Conservation (phyloP, 2,113 vertebrate species). For the Tenrec ecaudatus region DNA sequence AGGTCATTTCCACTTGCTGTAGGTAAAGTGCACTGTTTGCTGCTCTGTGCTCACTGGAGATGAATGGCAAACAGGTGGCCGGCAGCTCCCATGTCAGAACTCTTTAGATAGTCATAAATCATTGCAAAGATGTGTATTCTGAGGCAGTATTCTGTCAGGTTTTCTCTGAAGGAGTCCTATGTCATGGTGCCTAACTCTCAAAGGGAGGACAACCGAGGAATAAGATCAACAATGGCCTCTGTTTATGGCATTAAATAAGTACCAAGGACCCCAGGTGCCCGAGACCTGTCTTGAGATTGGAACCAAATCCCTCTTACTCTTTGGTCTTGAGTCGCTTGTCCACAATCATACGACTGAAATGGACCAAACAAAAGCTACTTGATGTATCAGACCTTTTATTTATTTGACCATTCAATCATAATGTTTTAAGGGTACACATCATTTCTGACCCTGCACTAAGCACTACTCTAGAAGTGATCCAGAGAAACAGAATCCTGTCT, state of each 20-base stretch:
- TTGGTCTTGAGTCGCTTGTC: background rate
- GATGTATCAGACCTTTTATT: background rate
- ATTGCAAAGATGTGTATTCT: background rate
- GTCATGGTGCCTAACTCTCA: background rate
- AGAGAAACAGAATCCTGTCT: background rate
- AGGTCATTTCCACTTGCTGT: conserved; percentile 14
- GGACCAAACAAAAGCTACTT: background rate
- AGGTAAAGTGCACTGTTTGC: background rate
- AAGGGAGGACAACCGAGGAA: background rate
- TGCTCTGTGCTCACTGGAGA: background rate
- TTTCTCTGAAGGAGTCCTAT: conserved; percentile 38
- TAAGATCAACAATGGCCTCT: background rate
- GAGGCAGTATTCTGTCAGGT: background rate
- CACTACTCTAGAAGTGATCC: background rate
- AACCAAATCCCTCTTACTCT: background rate
- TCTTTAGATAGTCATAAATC: conserved; percentile 37
- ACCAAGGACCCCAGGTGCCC: background rate
- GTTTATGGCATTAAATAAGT: background rate
- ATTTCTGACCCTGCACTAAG: background rate
- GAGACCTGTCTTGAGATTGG: background rate
- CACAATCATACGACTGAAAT: background rate
- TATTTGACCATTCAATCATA: background rate
- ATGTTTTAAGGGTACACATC: background rate
- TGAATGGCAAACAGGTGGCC: background rate
- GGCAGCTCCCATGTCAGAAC: background rate